Conservation (phyloP, 2,888 invertebrate species). For the Rhorus exstirpatorius region DNA sequence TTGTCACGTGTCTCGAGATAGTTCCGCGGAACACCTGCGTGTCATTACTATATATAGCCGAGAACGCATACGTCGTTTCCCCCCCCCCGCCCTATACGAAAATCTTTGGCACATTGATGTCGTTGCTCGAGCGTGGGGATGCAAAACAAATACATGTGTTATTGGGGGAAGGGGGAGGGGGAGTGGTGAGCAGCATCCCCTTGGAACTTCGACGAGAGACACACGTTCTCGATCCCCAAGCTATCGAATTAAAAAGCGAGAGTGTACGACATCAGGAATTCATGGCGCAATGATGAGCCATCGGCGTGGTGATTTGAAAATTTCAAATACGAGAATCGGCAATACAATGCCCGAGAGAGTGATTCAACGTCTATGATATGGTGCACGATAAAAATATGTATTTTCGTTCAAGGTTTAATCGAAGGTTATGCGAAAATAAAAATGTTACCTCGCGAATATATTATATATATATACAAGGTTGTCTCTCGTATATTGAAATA, state of each 20-base stretch:
- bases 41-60: slow-evolving; percentile 72
- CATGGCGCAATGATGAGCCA: slow-evolving; percentile 73
- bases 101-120: slow-evolving; percentile 66
- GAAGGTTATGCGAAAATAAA: slow-evolving; percentile 33
- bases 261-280: slow-evolving; percentile 75
- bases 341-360: not conserved
- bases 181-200: slow-evolving; percentile 65
- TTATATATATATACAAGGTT: not conserved
- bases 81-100: slow-evolving; percentile 56
- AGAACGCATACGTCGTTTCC: slow-evolving; percentile 21
- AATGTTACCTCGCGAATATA: not conserved
- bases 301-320: slow-evolving; percentile 54
- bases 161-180: not conserved
- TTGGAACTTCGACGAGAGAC: slow-evolving; percentile 43
- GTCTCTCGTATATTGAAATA: too few relatives aligned
- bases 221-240: slow-evolving; percentile 72
- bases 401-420: slow-evolving; percentile 26
- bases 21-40: slow-evolving; percentile 81
- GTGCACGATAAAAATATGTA: slow-evolving; percentile 46
- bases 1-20: slow-evolving; percentile 68
- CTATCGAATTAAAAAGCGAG: slow-evolving; percentile 75
- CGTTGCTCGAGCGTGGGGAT: slow-evolving; percentile 65
- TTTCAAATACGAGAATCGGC: slow-evolving; percentile 16
- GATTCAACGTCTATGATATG: slow-evolving; percentile 11
- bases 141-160: slow-evolving; percentile 81